phyloP scores from a whole-genome alignment of 2,113 vertebrate species.

The Labeo catla region DNA sequence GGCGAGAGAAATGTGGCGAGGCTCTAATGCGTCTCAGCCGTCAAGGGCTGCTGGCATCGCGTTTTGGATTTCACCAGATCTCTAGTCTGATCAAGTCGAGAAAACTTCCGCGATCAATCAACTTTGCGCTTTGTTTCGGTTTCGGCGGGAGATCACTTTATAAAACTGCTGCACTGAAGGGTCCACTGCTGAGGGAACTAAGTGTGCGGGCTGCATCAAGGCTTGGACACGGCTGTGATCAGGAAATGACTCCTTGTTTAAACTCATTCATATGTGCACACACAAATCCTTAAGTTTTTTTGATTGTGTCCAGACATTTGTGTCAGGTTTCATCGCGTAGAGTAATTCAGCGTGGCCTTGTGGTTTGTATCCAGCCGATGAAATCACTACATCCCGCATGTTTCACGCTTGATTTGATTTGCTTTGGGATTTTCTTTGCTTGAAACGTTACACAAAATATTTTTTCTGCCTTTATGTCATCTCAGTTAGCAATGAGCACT shows the following conservation, averaged over 20 bases:
- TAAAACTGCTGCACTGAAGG: neutral
- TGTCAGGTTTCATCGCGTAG: neutral
- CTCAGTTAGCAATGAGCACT: no score
- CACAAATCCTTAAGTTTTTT: neutral
- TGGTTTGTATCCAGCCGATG: neutral
- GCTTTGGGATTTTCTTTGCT: neutral
- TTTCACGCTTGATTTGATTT: neutral
- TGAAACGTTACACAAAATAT: no score
- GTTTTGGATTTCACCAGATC: slow-evolving; percentile 69
- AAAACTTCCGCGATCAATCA: slow-evolving; percentile 70
- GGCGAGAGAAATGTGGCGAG: slow-evolving; percentile 41
- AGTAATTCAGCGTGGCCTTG: neutral
- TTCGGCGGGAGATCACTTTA: slow-evolving; percentile 44
- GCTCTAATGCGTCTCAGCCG: slow-evolving; percentile 64
- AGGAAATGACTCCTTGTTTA: neutral
- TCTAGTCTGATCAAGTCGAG: slow-evolving; percentile 68
- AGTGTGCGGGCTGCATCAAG: neutral
- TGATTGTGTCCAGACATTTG: neutral
- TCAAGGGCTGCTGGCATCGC: slow-evolving; percentile 65
- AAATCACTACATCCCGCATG: neutral
- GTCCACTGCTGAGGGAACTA: neutral
- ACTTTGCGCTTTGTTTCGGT: slow-evolving; percentile 64
- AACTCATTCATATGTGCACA: neutral
- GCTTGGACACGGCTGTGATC: neutral
- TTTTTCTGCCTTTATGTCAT: no score